Evolutionary conservation across 2,113 vertebrate genomes (phyloP).

Genomic region (Pan troglodytes): NHGRI_mPanTro3-v2.1_pri NC_072412.2:116827001-116827500

Average conservation of each 20-base stretch:
- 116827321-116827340: neutral
- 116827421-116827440: neutral
- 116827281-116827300: neutral
- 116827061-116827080: neutral
- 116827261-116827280: neutral
- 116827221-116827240: neutral
- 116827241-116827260: neutral
- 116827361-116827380: neutral
- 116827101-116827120: neutral
- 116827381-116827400: neutral
- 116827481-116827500: neutral
- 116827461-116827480: neutral
- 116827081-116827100: neutral
- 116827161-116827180: neutral
- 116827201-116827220: neutral
- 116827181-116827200: neutral
- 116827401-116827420: too few species aligned
- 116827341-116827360: neutral
- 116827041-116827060: neutral
- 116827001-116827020: neutral
- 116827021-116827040: accelerated
- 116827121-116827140: neutral
- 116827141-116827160: neutral
- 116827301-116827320: accelerated
- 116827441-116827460: neutral